Percentiles rank a stretch among this genome's conserved stretches.
These are phyloP conservation scores for Margarornis squamiger DNA, from an alignment of 2,797 vertebrate genomes.

Conservation along the genomic window DNA sequence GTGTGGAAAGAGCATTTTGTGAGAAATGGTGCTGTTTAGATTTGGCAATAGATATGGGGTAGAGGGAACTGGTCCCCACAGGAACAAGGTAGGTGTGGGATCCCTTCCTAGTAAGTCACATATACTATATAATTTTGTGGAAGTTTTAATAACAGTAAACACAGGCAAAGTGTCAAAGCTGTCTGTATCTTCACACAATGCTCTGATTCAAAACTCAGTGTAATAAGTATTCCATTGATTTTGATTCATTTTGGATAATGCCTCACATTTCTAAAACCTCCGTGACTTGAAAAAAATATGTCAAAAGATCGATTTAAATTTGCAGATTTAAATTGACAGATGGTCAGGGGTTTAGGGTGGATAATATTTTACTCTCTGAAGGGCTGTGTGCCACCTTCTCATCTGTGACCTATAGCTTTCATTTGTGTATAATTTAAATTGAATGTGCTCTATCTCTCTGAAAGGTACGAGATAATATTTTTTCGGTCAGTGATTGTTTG, in stretches of 20 bases:
- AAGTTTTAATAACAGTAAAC: neutral
- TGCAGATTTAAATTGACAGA: neutral
- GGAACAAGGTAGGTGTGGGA: neutral
- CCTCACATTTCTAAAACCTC: neutral
- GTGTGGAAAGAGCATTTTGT: neutral
- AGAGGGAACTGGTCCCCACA: neutral
- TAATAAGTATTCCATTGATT: neutral
- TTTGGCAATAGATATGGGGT: neutral
- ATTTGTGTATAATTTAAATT: slow-evolving; percentile 3
- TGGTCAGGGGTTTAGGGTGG: neutral
- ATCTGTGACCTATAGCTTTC: neutral
- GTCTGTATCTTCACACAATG: neutral
- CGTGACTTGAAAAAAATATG: neutral
- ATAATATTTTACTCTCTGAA: neutral
- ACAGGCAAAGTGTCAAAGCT: neutral
- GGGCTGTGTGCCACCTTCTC: neutral
- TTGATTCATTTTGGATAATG: neutral
- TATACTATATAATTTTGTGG: neutral
- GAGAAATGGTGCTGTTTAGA: neutral
- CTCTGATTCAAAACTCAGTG: neutral
- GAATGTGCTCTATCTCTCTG: neutral
- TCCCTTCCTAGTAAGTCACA: neutral
- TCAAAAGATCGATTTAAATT: neutral
- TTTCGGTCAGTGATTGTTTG: neutral
- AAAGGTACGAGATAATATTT: neutral